These are phyloP conservation scores for Lamellibrachia satsuma DNA, from an alignment of 2,888 invertebrate genomes.

Conservation along the genomic window DNA sequence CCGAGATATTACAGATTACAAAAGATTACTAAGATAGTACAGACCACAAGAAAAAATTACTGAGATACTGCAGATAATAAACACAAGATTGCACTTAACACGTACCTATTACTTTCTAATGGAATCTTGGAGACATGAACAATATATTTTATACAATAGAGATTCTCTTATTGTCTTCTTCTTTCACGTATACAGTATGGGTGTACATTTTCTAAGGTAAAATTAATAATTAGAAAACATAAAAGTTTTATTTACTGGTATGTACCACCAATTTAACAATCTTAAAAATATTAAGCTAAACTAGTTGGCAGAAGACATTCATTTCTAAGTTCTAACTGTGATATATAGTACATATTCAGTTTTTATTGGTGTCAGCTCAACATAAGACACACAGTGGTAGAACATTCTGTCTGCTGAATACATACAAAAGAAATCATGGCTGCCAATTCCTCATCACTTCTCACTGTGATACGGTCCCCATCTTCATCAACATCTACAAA, in stretches of 20 bases:
- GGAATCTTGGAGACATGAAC: too few relatives aligned
- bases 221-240: not conserved
- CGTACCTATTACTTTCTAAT: too few relatives aligned
- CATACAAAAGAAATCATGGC: conserved; percentile 59
- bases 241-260: not conserved
- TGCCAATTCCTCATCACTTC: conserved; percentile 61
- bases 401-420: conserved; percentile 18
- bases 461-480: conserved; percentile 61
- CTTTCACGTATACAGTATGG: not conserved
- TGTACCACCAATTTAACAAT: not conserved
- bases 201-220: not conserved
- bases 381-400: not conserved
- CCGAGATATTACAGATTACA: too few relatives aligned
- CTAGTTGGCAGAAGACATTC: not conserved
- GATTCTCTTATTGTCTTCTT: too few relatives aligned
- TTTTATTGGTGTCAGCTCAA: too few relatives aligned
- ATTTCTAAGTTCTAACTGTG: too few relatives aligned
- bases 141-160: too few relatives aligned
- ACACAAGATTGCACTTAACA: too few relatives aligned
- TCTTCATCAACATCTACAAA: conserved; percentile 61
- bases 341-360: too few relatives aligned
- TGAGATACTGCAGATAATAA: too few relatives aligned
- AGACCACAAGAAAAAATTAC: too few relatives aligned
- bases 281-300: not conserved
- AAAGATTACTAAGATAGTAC: too few relatives aligned